Conservation (phyloP, 2,888 invertebrate genomes). For the Alcis repandata region DNA sequence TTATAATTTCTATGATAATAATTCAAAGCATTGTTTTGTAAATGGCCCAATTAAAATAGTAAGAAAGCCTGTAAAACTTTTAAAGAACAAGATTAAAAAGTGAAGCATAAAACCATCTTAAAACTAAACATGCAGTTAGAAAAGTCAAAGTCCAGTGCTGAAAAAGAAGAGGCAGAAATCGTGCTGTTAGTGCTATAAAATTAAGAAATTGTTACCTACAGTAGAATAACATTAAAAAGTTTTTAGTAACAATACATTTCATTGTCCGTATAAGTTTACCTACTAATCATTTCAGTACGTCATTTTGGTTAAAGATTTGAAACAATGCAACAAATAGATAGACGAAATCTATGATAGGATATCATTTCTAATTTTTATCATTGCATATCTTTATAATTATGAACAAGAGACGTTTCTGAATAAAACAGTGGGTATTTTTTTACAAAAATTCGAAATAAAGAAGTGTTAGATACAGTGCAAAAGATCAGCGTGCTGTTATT, state of each 20-base stretch:
- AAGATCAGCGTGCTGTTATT: conserved; percentile 60
- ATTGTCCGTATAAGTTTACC: too few relatives aligned
- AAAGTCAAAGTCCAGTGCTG: conserved; percentile 34
- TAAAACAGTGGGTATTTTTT: not conserved
- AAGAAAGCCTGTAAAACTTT: not conserved
- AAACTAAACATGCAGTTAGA: conserved; percentile 39
- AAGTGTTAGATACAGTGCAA: conserved; percentile 34
- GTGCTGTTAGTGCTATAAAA: conserved; percentile 39
- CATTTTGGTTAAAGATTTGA: too few relatives aligned
- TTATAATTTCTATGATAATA: not conserved
- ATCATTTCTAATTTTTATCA: too few relatives aligned
- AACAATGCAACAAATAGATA: too few relatives aligned
- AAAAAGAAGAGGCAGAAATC: conserved; percentile 35
- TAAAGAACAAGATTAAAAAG: not conserved
- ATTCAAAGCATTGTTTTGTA: conserved; percentile 1
- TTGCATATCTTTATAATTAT: too few relatives aligned
- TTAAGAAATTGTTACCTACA: not conserved
- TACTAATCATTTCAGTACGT: too few relatives aligned
- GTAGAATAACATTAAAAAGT: not conserved
- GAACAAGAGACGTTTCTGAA: not conserved
- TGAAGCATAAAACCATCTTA: conserved; percentile 40
- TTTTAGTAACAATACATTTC: not conserved
- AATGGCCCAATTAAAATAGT: not conserved
- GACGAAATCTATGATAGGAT: too few relatives aligned
- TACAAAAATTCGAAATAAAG: not conserved